These are phyloP conservation scores for Phalacrocorax brasilianus DNA, from an alignment of 2,113 vertebrate genomes.

Conservation along the genomic window DNA sequence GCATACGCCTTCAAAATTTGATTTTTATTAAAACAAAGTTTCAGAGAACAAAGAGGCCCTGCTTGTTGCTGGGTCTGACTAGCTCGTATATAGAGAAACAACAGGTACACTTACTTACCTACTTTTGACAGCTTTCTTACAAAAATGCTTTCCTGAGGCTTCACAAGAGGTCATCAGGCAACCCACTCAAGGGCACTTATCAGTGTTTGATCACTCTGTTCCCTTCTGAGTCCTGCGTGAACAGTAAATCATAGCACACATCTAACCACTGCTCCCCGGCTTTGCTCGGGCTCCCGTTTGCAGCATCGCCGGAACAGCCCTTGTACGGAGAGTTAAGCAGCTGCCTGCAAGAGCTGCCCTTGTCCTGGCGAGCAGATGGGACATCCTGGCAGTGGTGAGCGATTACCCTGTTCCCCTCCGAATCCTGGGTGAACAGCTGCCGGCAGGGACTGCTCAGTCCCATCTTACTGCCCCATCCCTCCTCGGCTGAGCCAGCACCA, in stretches of 20 bases:
- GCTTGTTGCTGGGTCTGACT: too few species aligned
- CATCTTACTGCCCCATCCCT: fast-evolving
- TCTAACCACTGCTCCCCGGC: not conserved
- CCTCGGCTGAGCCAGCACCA: fast-evolving
- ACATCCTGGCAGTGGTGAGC: not conserved
- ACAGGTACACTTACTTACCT: fast-evolving
- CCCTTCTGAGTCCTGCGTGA: slow-evolving; percentile 78
- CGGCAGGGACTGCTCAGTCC: not conserved
- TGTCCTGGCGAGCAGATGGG: not conserved
- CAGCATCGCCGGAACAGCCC: fast-evolving
- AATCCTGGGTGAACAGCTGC: slow-evolving; percentile 72
- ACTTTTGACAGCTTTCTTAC: fast-evolving
- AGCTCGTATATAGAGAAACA: not conserved
- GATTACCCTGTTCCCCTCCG: slow-evolving; percentile 65
- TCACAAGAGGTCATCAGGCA: not conserved
- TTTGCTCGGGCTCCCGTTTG: fast-evolving
- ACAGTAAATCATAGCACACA: slow-evolving; percentile 31
- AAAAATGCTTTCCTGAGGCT: not conserved
- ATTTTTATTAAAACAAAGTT: not conserved
- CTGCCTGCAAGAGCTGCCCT: not conserved
- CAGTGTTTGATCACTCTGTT: slow-evolving; percentile 77
- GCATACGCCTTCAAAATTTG: not conserved
- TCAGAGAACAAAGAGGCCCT: not conserved
- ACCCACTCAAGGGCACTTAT: not conserved
- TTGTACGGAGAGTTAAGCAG: fast-evolving